These are phyloP conservation scores for Limonius californicus DNA, from an alignment of 1,140 invertebrate species.

Conservation along the genomic window DNA sequence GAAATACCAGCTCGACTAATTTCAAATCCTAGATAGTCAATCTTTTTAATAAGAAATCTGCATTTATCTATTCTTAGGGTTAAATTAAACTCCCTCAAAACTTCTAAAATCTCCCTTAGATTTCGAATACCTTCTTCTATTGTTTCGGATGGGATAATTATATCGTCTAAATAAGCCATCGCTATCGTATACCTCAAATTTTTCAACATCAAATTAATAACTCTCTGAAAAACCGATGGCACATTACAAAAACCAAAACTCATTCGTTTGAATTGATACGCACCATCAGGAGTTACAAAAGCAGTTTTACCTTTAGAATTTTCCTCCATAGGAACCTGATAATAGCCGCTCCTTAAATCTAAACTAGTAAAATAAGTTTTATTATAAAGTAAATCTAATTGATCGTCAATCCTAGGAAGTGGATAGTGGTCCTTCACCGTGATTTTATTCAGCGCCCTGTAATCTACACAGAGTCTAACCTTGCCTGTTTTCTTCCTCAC, in stretches of 20 bases:
- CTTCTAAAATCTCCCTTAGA: not conserved
- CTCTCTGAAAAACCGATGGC: slow-evolving; percentile 11
- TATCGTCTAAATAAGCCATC: slow-evolving; percentile 38
- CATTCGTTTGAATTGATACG: slow-evolving; percentile 47
- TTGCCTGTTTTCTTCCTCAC: slow-evolving; percentile 28
- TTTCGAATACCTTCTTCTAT: slow-evolving; percentile 41
- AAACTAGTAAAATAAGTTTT: slow-evolving; percentile 23
- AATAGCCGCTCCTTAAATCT: slow-evolving; percentile 20
- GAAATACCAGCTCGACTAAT: not conserved
- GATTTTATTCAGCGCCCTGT: slow-evolving; percentile 28
- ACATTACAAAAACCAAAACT: slow-evolving; percentile 41
- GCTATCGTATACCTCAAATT: slow-evolving; percentile 23
- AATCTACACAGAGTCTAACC: slow-evolving; percentile 33
- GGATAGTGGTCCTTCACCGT: slow-evolving; percentile 33
- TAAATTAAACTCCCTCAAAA: not conserved
- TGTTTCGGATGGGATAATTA: slow-evolving; percentile 31
- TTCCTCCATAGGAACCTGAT: slow-evolving; percentile 12
- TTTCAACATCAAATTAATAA: slow-evolving; percentile 16
- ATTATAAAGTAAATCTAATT: slow-evolving; percentile 25
- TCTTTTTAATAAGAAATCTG: not conserved
- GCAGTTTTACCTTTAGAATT: slow-evolving; percentile 18
- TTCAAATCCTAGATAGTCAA: not conserved
- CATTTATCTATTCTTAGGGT: not conserved
- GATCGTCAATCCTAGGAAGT: slow-evolving; percentile 39
- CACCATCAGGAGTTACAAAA: slow-evolving; percentile 35